A percentile compares a stretch with the other conserved stretches of the same genome.
These are phyloP conservation scores for Catocala fraxini DNA, from an alignment of 2,888 invertebrate species.

Conservation along the genomic window DNA sequence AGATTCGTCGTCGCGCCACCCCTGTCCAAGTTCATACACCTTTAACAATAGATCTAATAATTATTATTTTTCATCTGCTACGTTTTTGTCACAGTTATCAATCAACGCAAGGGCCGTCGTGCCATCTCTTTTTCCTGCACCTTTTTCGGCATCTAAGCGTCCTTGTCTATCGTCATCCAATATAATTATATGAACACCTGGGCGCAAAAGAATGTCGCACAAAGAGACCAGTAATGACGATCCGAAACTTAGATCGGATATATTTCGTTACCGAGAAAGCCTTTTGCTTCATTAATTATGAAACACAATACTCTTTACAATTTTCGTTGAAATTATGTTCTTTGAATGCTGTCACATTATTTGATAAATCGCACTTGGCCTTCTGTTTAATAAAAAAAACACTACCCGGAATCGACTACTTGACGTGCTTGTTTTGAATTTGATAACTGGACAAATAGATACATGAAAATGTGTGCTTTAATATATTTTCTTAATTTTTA, in stretches of 20 bases:
- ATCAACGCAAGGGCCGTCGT: conserved; percentile 81
- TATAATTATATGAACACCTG: conserved; percentile 87
- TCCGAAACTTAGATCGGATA: conserved; percentile 85
- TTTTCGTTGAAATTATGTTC: conserved; percentile 82
- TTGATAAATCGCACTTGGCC: conserved; percentile 78
- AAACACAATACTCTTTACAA: conserved; percentile 85
- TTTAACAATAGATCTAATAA: conserved; percentile 86
- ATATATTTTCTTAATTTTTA: no score
- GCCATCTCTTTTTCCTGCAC: conserved; percentile 62
- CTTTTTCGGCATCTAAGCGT: conserved; percentile 56
- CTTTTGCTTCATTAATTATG: conserved; percentile 87
- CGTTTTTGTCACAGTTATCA: conserved; percentile 89
- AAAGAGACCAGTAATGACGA: conserved; percentile 86
- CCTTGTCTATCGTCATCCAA: conserved; percentile 71
- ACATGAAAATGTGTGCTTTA: no score
- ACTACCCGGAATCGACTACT: conserved; percentile 26
- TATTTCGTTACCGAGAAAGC: conserved; percentile 86
- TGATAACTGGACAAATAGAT: no score
- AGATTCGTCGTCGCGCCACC: conserved; percentile 60
- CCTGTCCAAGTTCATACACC: conserved; percentile 79
- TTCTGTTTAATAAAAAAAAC: conserved; percentile 66
- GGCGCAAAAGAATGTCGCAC: conserved; percentile 87
- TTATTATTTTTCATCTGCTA: conserved; percentile 88
- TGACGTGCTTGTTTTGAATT: no score
- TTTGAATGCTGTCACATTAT: conserved; percentile 80